Evolutionary conservation across 2,797 vertebrate species (phyloP), one percentile per base, ranked within the genome.

Genomic region (Sebastolobus altivelis): DNA sequence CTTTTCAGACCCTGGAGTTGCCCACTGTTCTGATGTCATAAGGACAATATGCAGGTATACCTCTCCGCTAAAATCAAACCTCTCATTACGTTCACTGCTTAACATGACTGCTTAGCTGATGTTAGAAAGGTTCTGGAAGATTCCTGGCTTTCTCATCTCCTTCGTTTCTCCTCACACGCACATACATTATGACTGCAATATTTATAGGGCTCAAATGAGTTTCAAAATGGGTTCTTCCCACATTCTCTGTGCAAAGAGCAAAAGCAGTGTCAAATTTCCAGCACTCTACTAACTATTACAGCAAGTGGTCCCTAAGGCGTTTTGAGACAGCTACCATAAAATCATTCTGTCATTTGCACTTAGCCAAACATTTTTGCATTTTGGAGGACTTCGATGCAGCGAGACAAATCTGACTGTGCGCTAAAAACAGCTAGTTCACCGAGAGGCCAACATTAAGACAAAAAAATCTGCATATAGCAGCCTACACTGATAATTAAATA

Each of bases 271-370:
- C 71, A 78, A 9, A 88, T 58, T 78, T 76, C 69, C 75, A 82
- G 43, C 54, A 72, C 61, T 79, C 52, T n/a, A 22, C 66, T 74
- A 72, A 82, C 70, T 84, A 71, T 82, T 80, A 80, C 29, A 84
- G 76, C 55, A 84, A 83, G 46, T 37, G 63, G 18, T 77, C 82
- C 86, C 81, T 9, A 0, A 33, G 72, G 83, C 68, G 27, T 77
- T 87, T 84, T 65, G 68, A 79, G 65, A 80, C 74, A 82, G 87
- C 78, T 60, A 72, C 62, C 55, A 73, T 87, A 72, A 90, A 91
- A 90, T 88, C 20, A 63, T 73, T 87, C 75, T 83, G 75, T 69
- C 81, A 83, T 82, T 85, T 75, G 82, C 71, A 82, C 71, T 86
- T 40, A 72, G 27, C 68, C 86, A 82, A 87, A 31, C 18, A 0